These are phyloP conservation scores for Sinelater perroti DNA, from an alignment of 2,888 invertebrate species.

Conservation along the genomic window DNA sequence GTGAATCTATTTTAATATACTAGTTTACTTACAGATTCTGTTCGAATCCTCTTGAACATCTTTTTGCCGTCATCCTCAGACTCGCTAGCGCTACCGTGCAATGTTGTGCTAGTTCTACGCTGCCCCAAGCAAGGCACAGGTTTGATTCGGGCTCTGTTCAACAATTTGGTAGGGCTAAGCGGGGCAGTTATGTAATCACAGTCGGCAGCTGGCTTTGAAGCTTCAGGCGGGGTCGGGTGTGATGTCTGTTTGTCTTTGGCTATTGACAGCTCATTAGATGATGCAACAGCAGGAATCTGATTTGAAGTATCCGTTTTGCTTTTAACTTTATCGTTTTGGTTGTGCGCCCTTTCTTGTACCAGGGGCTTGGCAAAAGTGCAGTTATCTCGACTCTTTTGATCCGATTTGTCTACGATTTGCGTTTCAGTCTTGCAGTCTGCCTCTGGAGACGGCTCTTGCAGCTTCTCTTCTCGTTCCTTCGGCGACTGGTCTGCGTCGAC, in stretches of 20 bases:
- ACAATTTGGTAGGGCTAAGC: slow-evolving; percentile 65
- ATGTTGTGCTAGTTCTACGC: slow-evolving; percentile 67
- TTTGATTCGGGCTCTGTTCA: slow-evolving; percentile 71
- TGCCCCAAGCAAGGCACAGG: slow-evolving; percentile 75
- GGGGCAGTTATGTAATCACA: slow-evolving; percentile 59
- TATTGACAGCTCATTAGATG: too few species aligned
- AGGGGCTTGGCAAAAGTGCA: not conserved
- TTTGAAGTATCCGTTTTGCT: too few species aligned
- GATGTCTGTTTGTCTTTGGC: too few species aligned
- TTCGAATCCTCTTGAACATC: slow-evolving; percentile 54
- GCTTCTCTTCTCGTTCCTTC: too few species aligned
- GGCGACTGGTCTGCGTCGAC: too few species aligned
- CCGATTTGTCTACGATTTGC: too few species aligned
- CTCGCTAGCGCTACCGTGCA: slow-evolving; percentile 73
- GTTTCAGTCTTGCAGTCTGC: too few species aligned
- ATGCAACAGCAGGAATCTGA: too few species aligned
- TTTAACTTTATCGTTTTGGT: too few species aligned
- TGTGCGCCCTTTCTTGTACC: too few species aligned
- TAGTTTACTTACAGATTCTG: slow-evolving; percentile 58
- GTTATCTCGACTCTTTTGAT: too few species aligned
- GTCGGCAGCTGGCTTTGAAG: slow-evolving; percentile 29
- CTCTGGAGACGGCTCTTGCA: too few species aligned
- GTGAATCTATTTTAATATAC: slow-evolving; percentile 15
- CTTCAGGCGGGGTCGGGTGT: not conserved
- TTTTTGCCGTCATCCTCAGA: slow-evolving; percentile 70